These are phyloP conservation scores for Siderastrea siderea DNA, from an alignment of 92 coral and sea anemone species.

Conservation along the genomic window DNA sequence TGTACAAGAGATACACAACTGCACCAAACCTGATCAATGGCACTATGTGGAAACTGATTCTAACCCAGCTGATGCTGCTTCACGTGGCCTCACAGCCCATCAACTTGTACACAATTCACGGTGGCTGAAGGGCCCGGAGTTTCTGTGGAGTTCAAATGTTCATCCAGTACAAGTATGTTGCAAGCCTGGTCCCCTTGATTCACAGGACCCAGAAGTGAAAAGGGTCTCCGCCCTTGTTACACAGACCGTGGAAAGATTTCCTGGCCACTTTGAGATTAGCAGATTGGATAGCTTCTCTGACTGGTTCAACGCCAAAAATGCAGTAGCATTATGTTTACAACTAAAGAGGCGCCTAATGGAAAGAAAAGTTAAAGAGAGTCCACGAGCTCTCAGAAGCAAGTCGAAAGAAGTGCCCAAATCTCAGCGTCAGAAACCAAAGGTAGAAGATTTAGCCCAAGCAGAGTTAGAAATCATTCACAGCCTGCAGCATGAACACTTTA, in stretches of 20 bases:
- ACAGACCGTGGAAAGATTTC: slow-evolving; percentile 10
- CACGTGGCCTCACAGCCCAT: no score
- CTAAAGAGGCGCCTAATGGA: no score
- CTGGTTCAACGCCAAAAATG: no score
- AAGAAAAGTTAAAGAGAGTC: no score
- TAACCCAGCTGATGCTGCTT: no score
- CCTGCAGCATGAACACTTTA: slow-evolving; percentile 36
- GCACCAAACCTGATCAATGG: no score
- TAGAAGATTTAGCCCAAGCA: slow-evolving; percentile 39
- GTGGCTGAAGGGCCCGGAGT: slow-evolving; percentile 68
- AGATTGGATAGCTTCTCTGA: no score
- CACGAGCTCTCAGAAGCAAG: no score
- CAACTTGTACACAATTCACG: slow-evolving; percentile 38
- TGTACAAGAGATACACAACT: slow-evolving; percentile 71
- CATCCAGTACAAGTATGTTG: not conserved
- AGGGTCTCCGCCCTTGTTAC: slow-evolving; percentile 11
- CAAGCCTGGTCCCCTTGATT: not conserved
- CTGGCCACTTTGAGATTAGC: no score
- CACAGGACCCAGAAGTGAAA: slow-evolving; percentile 62
- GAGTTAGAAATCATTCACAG: slow-evolving; percentile 15
- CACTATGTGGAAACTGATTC: no score
- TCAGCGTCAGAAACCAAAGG: slow-evolving; percentile 29
- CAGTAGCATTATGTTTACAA: no score
- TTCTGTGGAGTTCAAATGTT: slow-evolving; percentile 36
- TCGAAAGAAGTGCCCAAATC: no score